A percentile compares a stretch with the other conserved stretches of the same genome.
phyloP scores from a whole-genome alignment of 30 jellyfish, hydroid and myxozoan genomes.

The Haliclystus octoradiatus region DNA sequence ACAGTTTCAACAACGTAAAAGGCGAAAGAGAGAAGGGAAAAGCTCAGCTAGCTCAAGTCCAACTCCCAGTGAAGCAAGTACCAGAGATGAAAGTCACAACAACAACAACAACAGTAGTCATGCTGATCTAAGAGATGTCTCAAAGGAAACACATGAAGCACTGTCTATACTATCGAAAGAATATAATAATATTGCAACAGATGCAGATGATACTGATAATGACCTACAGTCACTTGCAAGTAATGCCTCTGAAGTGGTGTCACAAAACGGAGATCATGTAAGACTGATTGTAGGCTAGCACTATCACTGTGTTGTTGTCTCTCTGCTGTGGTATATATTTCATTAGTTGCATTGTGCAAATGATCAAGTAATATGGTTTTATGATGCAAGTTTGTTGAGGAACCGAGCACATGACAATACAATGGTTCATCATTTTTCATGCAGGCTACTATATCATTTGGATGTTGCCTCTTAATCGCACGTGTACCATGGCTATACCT shows the following conservation, averaged over 20 bases:
- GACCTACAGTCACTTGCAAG: slow-evolving; percentile 59
- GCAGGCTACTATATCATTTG: no score
- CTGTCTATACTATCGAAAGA: slow-evolving; percentile 13
- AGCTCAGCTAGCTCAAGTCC: slow-evolving; percentile 19
- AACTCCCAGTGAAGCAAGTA: slow-evolving; percentile 20
- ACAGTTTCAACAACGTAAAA: slow-evolving; percentile 44
- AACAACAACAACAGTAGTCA: slow-evolving; percentile 3
- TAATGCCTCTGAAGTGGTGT: slow-evolving; percentile 43
- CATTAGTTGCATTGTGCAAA: background rate
- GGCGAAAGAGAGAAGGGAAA: slow-evolving; percentile 37
- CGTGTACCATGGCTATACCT: no score
- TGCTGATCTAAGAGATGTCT: slow-evolving; percentile 8
- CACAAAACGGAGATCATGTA: slow-evolving; percentile 53
- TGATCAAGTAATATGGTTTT: no score
- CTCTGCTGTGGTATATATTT: background rate
- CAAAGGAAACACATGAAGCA: slow-evolving; percentile 7
- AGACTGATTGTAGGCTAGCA: background rate
- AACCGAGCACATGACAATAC: no score
- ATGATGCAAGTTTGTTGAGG: no score
- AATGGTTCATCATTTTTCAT: no score
- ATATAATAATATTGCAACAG: slow-evolving; percentile 4
- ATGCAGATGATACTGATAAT: slow-evolving; percentile 58
- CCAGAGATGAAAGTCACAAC: no score
- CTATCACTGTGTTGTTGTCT: background rate
- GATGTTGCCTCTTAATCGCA: no score